Evolutionary conservation across 2,797 vertebrate genomes (phyloP).

Genomic region (Scomberomorus guttatus): DNA sequence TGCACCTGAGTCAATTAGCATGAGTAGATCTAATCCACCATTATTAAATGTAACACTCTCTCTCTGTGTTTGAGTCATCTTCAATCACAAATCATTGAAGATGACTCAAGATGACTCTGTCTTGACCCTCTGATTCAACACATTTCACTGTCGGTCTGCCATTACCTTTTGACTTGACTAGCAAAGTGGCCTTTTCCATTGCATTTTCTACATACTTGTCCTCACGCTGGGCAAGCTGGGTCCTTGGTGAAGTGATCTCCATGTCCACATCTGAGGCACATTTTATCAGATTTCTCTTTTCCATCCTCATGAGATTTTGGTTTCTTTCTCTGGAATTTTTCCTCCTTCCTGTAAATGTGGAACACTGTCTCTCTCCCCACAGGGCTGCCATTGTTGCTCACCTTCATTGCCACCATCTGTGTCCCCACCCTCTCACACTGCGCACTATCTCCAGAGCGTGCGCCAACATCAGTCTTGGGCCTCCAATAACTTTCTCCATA

Average conservation of each 20-base stretch:
- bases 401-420: neutral
- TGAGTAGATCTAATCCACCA: too few species aligned
- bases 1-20: too few species aligned
- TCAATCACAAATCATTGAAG: slow-evolving; percentile 9
- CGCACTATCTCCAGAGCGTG: slow-evolving; percentile 5
- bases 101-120: too few species aligned
- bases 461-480: neutral
- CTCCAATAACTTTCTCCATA: neutral
- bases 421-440: slow-evolving; percentile 23
- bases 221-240: slow-evolving; percentile 9
- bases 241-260: slow-evolving; percentile 9
- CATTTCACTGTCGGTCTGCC: slow-evolving; percentile 1
- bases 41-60: too few species aligned
- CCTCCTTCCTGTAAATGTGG: neutral
- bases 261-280: neutral
- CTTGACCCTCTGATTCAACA: neutral
- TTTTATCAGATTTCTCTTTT: neutral
- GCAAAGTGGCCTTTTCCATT: slow-evolving; percentile 22
- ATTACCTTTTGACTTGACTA: slow-evolving; percentile 14
- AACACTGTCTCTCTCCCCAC: neutral
- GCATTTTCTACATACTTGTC: slow-evolving; percentile 35
- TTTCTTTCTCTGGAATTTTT: neutral
- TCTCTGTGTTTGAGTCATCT: slow-evolving; percentile 7
- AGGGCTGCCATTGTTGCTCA: neutral
- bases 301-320: neutral